A percentile compares a stretch with the other conserved stretches of the same genome.
Evolutionary conservation across 64 coral and sea anemone genomes (phyloP).

Genomic region (Cladopsammia gracilis): DNA sequence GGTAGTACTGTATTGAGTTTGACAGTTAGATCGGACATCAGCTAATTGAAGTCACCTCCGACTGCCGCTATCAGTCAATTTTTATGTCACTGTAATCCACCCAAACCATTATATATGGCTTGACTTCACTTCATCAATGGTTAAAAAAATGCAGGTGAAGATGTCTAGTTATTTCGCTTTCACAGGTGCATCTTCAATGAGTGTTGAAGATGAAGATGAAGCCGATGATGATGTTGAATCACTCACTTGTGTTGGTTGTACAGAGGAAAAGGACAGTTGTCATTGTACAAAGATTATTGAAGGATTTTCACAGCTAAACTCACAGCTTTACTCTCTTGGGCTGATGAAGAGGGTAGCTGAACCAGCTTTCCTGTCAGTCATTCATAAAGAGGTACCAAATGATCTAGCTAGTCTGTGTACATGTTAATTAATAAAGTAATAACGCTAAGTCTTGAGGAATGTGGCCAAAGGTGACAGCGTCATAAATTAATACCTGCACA

Average conservation of each 20-base stretch:
- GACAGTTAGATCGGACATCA: too few species aligned
- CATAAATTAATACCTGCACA: too few species aligned
- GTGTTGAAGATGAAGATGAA: slow-evolving; percentile 60
- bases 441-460: too few species aligned
- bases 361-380: slow-evolving; percentile 91
- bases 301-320: slow-evolving; percentile 81
- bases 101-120: too few species aligned
- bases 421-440: background rate
- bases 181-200: background rate
- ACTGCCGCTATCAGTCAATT: too few species aligned
- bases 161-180: background rate
- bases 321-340: slow-evolving; percentile 77
- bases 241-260: slow-evolving; percentile 76
- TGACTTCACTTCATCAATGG: background rate
- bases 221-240: slow-evolving; percentile 81
- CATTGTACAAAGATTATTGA: slow-evolving; percentile 70
- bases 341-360: slow-evolving; percentile 89
- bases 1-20: too few species aligned
- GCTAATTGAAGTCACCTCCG: too few species aligned
- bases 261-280: slow-evolving; percentile 73
- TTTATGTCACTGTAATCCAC: too few species aligned
- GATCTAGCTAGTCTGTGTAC: background rate
- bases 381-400: slow-evolving; percentile 82
- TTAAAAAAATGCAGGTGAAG: background rate
- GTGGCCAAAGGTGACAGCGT: too few species aligned